Conservation (phyloP, 2,113 vertebrate genomes). For the Phyllostomus hastatus region DNA sequence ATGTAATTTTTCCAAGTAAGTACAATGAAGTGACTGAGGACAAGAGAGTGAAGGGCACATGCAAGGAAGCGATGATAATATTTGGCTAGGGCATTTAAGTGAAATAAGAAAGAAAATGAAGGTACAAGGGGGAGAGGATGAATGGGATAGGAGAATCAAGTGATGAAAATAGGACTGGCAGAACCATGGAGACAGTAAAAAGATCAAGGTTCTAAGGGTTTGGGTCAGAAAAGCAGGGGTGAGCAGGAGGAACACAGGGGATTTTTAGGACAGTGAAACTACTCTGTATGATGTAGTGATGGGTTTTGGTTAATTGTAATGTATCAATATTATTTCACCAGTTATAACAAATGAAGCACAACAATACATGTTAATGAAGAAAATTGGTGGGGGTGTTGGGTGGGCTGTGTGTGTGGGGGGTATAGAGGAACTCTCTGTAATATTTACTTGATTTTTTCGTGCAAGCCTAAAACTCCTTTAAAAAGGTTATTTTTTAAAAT, state of each 20-base stretch:
- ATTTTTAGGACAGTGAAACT: neutral
- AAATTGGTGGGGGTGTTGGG: neutral
- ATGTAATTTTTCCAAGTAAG: neutral
- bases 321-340: neutral
- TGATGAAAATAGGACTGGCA: neutral
- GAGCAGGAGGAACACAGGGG: neutral
- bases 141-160: neutral
- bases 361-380: neutral
- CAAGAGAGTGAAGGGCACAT: neutral
- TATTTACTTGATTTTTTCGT: neutral
- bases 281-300: neutral
- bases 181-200: neutral
- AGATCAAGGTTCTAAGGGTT: neutral
- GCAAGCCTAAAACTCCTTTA: neutral
- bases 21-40: neutral
- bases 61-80: neutral
- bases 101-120: neutral
- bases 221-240: neutral
- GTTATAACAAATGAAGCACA: neutral
- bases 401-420: neutral
- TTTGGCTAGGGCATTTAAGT: neutral
- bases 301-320: neutral
- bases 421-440: neutral
- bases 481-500: neutral
- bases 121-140: neutral